Conservation (phyloP, 1,140 invertebrate genomes). For the Ceratosolen solmsi region DNA sequence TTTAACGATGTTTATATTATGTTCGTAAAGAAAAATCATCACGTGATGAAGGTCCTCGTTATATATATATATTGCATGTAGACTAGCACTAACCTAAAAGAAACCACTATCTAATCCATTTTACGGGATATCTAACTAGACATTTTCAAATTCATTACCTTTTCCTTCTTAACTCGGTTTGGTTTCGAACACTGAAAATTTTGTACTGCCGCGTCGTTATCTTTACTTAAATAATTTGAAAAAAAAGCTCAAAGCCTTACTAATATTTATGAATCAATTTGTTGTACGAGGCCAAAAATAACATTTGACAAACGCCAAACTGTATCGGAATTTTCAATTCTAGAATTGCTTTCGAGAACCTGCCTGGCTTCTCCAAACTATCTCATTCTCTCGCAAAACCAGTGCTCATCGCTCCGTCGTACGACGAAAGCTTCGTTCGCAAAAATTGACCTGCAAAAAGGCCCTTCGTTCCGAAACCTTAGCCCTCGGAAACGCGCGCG, state of each 20-base stretch:
- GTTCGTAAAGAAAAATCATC: neutral
- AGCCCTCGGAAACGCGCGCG: neutral
- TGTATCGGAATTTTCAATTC: neutral
- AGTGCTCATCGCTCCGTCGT: neutral
- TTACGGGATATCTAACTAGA: neutral
- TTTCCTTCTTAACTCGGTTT: neutral
- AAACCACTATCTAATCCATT: neutral
- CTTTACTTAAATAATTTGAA: slow-evolving; percentile 8
- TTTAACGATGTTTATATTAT: slow-evolving; percentile 26
- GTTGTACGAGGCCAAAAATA: slow-evolving; percentile 6
- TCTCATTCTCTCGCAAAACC: neutral
- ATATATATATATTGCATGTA: neutral
- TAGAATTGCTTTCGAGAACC: neutral
- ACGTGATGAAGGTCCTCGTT: neutral
- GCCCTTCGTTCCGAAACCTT: neutral
- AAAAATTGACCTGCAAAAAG: too few relatives aligned
- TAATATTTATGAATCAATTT: slow-evolving; percentile 13
- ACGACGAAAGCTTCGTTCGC: too few relatives aligned
- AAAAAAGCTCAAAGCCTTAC: neutral
- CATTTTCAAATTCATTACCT: slow-evolving; percentile 4
- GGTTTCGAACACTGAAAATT: neutral
- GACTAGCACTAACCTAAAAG: slow-evolving; percentile 36
- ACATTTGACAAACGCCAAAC: slow-evolving; percentile 28
- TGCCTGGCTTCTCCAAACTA: too few relatives aligned
- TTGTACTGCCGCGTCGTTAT: neutral